phyloP scores from a whole-genome alignment of 2,797 vertebrate genomes.

The Rallus crepitans region DNA sequence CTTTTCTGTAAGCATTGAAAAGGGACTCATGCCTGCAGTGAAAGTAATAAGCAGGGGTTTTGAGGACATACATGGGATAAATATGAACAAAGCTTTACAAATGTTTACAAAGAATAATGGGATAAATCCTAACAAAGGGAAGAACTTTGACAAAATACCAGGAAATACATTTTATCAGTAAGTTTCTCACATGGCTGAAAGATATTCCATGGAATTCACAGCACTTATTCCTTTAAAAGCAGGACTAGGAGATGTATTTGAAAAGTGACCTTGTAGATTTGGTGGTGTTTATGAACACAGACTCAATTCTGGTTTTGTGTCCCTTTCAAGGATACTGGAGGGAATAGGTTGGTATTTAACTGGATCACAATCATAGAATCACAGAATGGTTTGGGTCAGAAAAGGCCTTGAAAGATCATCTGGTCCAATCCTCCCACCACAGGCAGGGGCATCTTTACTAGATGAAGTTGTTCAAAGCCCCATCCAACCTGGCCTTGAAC shows the following conservation, averaged over 20 bases:
- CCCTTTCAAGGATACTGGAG: neutral
- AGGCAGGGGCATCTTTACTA: neutral
- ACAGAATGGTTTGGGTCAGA: neutral
- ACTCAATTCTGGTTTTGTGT: fast-evolving
- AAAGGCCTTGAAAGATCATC: neutral
- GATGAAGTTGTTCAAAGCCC: neutral
- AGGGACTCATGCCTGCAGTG: neutral
- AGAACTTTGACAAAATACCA: neutral
- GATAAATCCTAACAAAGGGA: neutral
- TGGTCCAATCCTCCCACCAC: neutral
- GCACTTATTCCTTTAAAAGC: neutral
- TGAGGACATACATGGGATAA: neutral
- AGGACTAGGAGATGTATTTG: neutral
- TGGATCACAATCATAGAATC: too few relatives aligned
- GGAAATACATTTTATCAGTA: neutral
- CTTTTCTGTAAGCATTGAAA: neutral
- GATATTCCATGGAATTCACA: neutral
- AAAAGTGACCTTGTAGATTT: neutral
- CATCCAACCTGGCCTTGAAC: neutral
- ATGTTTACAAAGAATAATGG: neutral
- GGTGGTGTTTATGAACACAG: neutral
- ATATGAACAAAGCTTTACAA: neutral
- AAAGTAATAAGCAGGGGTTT: neutral
- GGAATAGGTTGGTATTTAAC: neutral
- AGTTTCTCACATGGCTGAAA: neutral